phyloP scores from a whole-genome alignment of 2,888 invertebrate species.

The Aporophyla nigra region DNA sequence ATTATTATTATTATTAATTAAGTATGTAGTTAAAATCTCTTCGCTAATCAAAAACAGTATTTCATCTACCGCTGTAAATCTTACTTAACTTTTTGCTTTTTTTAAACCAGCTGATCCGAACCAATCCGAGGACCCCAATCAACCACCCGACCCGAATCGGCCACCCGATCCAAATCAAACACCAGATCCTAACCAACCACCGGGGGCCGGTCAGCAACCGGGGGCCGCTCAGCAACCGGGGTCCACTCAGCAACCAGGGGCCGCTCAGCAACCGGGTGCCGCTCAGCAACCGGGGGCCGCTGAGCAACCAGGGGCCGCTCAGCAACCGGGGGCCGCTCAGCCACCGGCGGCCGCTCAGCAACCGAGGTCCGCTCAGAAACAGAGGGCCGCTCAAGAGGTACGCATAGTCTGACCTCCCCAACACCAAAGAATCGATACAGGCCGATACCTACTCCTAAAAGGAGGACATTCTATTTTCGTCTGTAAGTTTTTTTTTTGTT shows the following conservation, averaged over 20 bases:
- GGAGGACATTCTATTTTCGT: background rate
- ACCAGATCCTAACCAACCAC: too few relatives aligned
- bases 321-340: background rate
- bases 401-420: background rate
- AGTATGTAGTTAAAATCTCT: too few relatives aligned
- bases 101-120: conserved; percentile 4
- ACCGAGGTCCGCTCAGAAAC: background rate
- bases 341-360: background rate
- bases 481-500: background rate
- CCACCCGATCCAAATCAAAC: background rate
- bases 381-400: background rate
- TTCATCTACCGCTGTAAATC: background rate
- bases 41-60: background rate
- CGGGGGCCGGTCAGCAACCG: background rate
- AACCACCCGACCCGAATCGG: background rate
- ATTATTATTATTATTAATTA: too few relatives aligned
- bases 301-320: too few relatives aligned
- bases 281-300: background rate
- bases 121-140: background rate
- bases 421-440: background rate
- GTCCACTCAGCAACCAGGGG: too few relatives aligned
- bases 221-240: background rate
- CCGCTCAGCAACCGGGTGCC: too few relatives aligned
- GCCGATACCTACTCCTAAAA: background rate
- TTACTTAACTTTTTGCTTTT: background rate